These are phyloP conservation scores for Drosophila virilis DNA, from an alignment of 1,140 invertebrate genomes.

Conservation along the genomic window DNA sequence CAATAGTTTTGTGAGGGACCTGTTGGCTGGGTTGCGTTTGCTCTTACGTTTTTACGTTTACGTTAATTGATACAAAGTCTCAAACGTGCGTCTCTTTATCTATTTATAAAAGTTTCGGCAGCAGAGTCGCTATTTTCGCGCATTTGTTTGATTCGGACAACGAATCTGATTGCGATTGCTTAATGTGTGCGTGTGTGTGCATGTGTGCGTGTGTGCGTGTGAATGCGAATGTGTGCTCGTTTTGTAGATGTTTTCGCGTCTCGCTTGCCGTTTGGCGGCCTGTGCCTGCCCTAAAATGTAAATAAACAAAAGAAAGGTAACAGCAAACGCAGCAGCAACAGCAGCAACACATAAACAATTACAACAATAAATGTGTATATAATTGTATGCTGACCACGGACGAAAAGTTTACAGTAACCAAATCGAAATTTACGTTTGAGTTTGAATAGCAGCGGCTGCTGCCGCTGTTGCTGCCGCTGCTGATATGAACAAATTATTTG, in stretches of 20 bases:
- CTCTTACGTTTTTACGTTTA: constrained; percentile 54
- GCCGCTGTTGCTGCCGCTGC: not conserved
- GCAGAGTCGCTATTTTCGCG: constrained; percentile 69
- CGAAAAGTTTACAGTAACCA: constrained; percentile 66
- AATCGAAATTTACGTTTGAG: constrained; percentile 46
- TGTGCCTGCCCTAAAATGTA: constrained; percentile 74
- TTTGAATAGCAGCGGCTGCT: constrained; percentile 11
- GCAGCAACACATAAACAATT: constrained; percentile 63
- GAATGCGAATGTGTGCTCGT: not conserved
- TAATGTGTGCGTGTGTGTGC: constrained; percentile 43
- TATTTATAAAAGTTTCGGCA: constrained; percentile 67
- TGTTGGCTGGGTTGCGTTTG: constrained; percentile 17
- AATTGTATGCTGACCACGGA: constrained; percentile 59
- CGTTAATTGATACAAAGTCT: constrained; percentile 77
- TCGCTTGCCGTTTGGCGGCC: constrained; percentile 47
- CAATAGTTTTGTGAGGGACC: constrained; percentile 20
- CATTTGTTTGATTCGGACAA: constrained; percentile 69
- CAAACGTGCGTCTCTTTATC: constrained; percentile 61
- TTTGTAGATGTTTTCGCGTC: constrained; percentile 24
- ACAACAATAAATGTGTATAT: constrained; percentile 71
- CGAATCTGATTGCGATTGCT: constrained; percentile 65
- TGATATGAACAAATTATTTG: constrained; percentile 70
- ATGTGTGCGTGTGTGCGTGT: constrained; percentile 27
- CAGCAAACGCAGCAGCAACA: constrained; percentile 5
- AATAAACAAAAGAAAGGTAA: constrained; percentile 73